Evolutionary conservation across 1,140 invertebrate species (phyloP).

Genomic region (Gonioctena quinquepunctata): DNA sequence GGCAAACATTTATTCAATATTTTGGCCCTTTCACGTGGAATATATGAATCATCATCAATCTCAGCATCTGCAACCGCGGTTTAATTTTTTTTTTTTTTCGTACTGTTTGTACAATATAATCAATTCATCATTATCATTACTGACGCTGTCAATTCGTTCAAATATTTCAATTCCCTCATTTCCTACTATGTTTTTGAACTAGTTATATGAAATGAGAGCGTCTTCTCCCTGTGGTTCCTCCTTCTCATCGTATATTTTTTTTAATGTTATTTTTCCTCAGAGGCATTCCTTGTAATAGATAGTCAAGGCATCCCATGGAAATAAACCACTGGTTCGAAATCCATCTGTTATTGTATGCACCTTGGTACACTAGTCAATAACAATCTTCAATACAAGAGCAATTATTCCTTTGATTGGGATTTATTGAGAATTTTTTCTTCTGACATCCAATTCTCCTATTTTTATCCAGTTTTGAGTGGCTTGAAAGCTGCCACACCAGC

Average conservation of each 20-base stretch:
- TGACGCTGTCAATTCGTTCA: background rate
- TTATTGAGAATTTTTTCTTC: background rate
- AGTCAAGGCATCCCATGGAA: background rate
- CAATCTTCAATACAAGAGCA: background rate
- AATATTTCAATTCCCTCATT: background rate
- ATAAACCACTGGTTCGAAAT: background rate
- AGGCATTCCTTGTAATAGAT: background rate
- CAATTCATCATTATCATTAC: background rate
- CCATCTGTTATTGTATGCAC: background rate
- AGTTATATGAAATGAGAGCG: background rate
- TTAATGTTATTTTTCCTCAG: background rate
- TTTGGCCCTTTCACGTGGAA: background rate
- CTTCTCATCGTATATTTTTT: background rate
- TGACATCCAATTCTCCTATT: background rate
- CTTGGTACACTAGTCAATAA: background rate
- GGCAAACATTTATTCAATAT: background rate
- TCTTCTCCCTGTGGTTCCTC: background rate
- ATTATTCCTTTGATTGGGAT: background rate
- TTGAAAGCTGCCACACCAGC: slow-evolving; percentile 46
- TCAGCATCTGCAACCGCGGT: background rate
- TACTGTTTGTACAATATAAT: background rate
- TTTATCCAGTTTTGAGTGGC: slow-evolving; percentile 36
- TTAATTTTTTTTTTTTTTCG: background rate
- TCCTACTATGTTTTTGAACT: background rate
- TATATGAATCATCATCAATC: background rate